Base-by-base conservation (phyloP, 2,113 vertebrate genomes). In the Theropithecus gelada region DNA sequence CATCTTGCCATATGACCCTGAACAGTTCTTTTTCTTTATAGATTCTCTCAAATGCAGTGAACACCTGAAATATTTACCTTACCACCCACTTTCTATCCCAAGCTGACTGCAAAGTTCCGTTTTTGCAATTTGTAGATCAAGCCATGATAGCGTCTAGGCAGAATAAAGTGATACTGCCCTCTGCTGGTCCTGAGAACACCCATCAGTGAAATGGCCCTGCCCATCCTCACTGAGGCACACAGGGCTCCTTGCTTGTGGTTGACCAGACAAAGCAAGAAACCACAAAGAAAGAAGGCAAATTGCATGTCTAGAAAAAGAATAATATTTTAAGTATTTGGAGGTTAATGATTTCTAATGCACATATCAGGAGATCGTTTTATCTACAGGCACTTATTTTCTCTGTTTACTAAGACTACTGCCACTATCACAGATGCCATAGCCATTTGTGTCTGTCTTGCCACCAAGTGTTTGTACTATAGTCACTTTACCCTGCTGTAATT, bases 111-210 rank as follows among this genome's bases (percentile, higher is more conserved):
- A 80, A 2, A 75, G 35, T 43, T 95, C 92, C 59, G 40, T 66
- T 93, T 95, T 96, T 96, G 8, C 57, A 38, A 7, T 73, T 82
- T 40, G 25, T 18, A 6, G 79, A 43, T 83, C 22, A 92, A 92
- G 25, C 75, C 32, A 6, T 76, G n/a, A 64, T 82, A 27, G 40
- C 85, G 17, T 90, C 35, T 59, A 83, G 68, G 38, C 61, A 91
- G 86, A 94, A 96, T 81, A 88, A 82, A 43, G 43, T 92, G 70
- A 85, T 93, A 73, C 76, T 93, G 97, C 96, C 96, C 98, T 96
- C 97, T 98, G n/a, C 97, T 97, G 96, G 87, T 88, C n/a, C 57
- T 66, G 10, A 89, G 83, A 61, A 55, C 75, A 89, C 35, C 88
- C 50, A 73, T 86, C 38, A 35, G 32, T 27, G 14, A 52, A 50